Percentiles rank a stretch among this genome's conserved stretches.
These are phyloP conservation scores for Crematogaster levior DNA, from an alignment of 2,888 invertebrate genomes.

Conservation along the genomic window DNA sequence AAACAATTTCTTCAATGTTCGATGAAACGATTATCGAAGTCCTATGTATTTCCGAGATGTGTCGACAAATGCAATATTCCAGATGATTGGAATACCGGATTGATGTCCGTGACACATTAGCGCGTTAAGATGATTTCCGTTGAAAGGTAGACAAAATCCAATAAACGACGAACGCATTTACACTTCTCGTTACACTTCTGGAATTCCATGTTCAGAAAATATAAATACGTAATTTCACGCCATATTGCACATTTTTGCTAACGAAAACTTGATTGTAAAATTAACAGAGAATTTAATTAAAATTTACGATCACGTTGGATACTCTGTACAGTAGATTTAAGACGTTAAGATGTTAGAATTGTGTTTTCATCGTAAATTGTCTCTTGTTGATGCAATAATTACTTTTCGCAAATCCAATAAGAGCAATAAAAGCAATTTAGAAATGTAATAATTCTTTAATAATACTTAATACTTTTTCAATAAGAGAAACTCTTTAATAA, in stretches of 20 bases:
- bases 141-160: constrained; percentile 50
- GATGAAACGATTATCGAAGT: background rate
- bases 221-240: background rate
- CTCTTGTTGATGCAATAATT: constrained; percentile 6
- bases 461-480: constrained; percentile 4
- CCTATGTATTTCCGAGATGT: background rate
- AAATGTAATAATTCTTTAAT: background rate
- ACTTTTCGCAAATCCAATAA: background rate
- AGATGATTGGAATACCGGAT: constrained; percentile 43
- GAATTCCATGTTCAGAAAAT: background rate
- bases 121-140: constrained; percentile 58
- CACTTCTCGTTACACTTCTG: background rate
- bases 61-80: constrained; percentile 44
- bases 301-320: background rate
- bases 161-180: constrained; percentile 52
- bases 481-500: background rate
- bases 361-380: background rate
- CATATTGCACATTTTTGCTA: background rate
- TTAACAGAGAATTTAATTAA: background rate
- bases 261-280: background rate
- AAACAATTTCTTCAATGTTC: background rate
- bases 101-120: constrained; percentile 57
- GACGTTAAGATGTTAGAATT: background rate
- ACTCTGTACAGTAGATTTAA: background rate
- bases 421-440: background rate